A percentile compares a stretch with the other conserved stretches of the same genome.
Evolutionary conservation across 2,113 vertebrate species (phyloP).

Genomic region (Coturnix japonica): DNA sequence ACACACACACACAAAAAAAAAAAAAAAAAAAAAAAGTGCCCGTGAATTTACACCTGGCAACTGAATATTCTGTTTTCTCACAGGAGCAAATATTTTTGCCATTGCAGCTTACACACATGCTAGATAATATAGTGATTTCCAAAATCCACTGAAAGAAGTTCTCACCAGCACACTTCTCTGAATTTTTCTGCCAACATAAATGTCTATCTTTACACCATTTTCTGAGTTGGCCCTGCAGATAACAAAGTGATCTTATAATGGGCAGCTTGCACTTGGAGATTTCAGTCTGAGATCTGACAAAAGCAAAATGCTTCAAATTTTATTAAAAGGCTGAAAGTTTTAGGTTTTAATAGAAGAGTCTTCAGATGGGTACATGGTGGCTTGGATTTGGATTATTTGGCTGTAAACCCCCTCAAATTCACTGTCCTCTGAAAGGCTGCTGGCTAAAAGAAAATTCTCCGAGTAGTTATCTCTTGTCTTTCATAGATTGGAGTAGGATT

Average conservation of each 20-base stretch:
- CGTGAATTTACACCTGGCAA: not conserved
- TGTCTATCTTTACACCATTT: not conserved
- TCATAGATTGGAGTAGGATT: not conserved
- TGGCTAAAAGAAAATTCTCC: not conserved
- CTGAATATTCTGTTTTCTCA: not conserved
- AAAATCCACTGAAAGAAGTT: not conserved
- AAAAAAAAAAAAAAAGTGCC: not conserved
- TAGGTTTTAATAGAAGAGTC: not conserved
- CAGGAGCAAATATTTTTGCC: not conserved
- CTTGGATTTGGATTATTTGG: not conserved
- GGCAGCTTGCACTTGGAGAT: not conserved
- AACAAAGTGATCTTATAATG: not conserved
- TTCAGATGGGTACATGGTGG: not conserved
- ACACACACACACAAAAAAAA: too few species aligned
- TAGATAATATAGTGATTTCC: not conserved
- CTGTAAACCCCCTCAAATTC: not conserved
- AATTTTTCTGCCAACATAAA: not conserved
- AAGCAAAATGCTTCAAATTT: not conserved
- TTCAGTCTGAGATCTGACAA: not conserved
- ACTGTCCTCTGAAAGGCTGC: not conserved
- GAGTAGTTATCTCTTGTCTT: not conserved
- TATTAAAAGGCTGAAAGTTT: not conserved
- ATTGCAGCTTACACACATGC: not conserved
- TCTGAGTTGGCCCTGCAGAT: not conserved
- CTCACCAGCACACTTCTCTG: not conserved